These are phyloP conservation scores for Phengaris alcon DNA, from an alignment of 2,888 invertebrate genomes.

Conservation along the genomic window DNA sequence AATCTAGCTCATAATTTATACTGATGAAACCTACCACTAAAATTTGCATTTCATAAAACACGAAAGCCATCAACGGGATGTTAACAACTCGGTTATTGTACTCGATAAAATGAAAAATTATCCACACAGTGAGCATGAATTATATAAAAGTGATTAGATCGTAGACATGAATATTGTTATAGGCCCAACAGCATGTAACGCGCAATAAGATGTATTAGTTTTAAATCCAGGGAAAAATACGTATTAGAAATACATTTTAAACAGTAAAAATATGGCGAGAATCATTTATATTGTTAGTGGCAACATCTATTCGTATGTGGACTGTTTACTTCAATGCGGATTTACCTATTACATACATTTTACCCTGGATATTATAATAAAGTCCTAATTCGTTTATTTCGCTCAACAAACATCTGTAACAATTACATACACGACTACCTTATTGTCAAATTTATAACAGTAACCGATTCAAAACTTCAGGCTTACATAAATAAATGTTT, in stretches of 20 bases:
- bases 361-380: conserved; percentile 10
- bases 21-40: conserved; percentile 9
- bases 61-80: conserved; percentile 24
- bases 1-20: conserved; percentile 23
- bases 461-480: conserved; percentile 37
- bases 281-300: background rate
- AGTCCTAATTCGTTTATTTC: conserved; percentile 24
- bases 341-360: background rate
- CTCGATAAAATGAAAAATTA: conserved; percentile 25
- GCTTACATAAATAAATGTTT: conserved; percentile 27
- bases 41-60: background rate
- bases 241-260: background rate
- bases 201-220: background rate
- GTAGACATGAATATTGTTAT: background rate
- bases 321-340: background rate
- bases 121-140: background rate
- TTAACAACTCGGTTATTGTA: conserved; percentile 11
- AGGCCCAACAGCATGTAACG: background rate
- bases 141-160: background rate
- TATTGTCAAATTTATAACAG: conserved; percentile 51
- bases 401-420: conserved; percentile 36
- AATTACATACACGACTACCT: conserved; percentile 42
- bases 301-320: background rate
- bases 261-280: background rate
- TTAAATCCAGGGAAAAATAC: background rate